Percentiles rank a stretch among this genome's conserved stretches.
These are phyloP conservation scores for Callosobruchus maculatus DNA, from an alignment of 2,888 invertebrate species.

Conservation along the genomic window DNA sequence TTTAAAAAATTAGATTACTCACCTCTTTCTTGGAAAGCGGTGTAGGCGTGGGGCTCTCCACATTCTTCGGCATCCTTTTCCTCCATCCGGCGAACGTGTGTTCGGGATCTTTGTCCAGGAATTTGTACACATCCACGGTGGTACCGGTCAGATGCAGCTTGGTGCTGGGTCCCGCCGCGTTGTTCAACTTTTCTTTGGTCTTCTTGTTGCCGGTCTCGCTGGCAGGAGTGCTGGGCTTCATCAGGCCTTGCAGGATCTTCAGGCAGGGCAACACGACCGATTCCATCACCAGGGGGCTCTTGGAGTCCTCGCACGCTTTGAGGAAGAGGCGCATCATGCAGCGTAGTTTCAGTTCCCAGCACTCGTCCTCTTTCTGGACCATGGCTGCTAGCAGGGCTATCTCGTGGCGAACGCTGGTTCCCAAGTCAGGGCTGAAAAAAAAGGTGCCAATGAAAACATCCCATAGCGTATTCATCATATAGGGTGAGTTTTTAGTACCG, in stretches of 20 bases:
- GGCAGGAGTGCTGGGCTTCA: constrained; percentile 63
- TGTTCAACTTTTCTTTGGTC: constrained; percentile 17
- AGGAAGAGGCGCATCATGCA: constrained; percentile 86
- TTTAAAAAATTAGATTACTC: constrained; percentile 1
- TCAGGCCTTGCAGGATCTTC: constrained; percentile 81
- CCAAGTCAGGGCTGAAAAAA: constrained; percentile 54
- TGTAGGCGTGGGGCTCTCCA: constrained; percentile 26
- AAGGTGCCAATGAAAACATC: not conserved
- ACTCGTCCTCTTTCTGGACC: constrained; percentile 88
- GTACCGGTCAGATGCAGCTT: constrained; percentile 39
- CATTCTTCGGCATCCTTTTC: constrained; percentile 56
- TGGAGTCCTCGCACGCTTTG: constrained; percentile 69
- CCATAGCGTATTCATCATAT: too few species aligned
- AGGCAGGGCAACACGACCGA: constrained; percentile 90
- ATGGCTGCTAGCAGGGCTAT: constrained; percentile 83
- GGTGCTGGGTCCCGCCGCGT: not conserved
- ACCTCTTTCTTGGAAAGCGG: constrained; percentile 35
- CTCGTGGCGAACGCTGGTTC: constrained; percentile 80
- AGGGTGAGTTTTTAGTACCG: too few species aligned
- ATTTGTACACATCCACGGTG: constrained; percentile 68
- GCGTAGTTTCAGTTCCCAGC: constrained; percentile 90
- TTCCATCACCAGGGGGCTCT: constrained; percentile 84
- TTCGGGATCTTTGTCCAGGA: constrained; percentile 67
- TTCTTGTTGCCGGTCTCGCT: constrained; percentile 46
- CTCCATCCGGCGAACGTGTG: constrained; percentile 74